Evolutionary conservation across 2,888 invertebrate species (phyloP), one percentile per base, ranked within the genome.

Genomic region (Pheosia tremula): DNA sequence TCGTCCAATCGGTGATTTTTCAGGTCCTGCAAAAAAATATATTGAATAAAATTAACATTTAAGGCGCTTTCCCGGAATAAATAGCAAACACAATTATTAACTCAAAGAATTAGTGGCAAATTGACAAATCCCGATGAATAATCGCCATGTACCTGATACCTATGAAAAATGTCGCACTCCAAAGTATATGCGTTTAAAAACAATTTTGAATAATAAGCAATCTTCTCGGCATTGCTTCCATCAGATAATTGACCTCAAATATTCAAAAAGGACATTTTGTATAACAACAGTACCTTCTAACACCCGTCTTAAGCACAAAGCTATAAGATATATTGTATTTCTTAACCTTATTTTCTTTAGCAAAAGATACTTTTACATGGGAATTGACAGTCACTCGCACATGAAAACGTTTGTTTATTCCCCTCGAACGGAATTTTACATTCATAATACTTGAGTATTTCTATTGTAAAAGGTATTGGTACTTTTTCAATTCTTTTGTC

Each of bases 1-100:
- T 92, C 92, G 50, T 91, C 92, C 45, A 83, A 64, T 36, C 91
- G 82, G 66, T 86, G 87, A 64, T 87, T 88, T 74, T 90, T 90
- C 62, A 92, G 78, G 60, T 93, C 93, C 93, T 93, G 88, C 3
- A 88, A 89, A 69, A 80, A 81, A n/a, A 5, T n/a, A n/a, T 4
- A 10, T 2, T 45, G 0, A 9, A 10, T 45, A 45, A 10, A 45
- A 10, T 11, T 11, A 8, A 45, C 3, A 10, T 45, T 45, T 0
- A 45, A 45, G 45, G 10, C 45, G 10, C 9, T 5, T 41, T 41
- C 5, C 41, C 2, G 24, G 0, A 24, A 24, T 24, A 24, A 24
- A 24, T 24, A 24, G 24, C 24, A 24, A 24, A 24, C 1, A 24
- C 24, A 24, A 24, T 24, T 24, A 24, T 24, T 24, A 2, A 24